Base-by-base conservation (phyloP, 2,888 invertebrate genomes). In the Phytoseiulus persimilis region DNA sequence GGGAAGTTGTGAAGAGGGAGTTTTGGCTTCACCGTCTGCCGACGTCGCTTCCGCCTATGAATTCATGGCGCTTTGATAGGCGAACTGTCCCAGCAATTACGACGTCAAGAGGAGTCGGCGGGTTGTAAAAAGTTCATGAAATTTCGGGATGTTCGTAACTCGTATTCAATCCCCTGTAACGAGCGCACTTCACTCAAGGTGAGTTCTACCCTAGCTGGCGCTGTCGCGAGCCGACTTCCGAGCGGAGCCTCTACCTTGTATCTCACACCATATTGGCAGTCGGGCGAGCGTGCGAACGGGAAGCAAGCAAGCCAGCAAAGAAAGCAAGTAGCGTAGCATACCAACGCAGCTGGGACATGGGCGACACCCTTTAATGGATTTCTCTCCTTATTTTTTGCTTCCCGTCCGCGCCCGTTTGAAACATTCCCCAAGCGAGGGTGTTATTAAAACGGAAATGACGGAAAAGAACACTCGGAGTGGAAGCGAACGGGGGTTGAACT, bases 351-450 rank as follows among this genome's bases (percentile, higher is more conserved):
- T 65, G 65, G 65, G 28, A 65, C 65, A 23, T 65, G 65, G 65
- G 65, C 65, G 65, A 65, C 65, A 65, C 65, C 65, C 65, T 65
- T 65, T 65, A 65, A 65, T 65, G 65, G 65, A 65, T 65, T 65
- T 28, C 65, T 65, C 28, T 65, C 65, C 65, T 65, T 65, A 65
- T 28, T 65, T 65, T 65, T 28, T 28, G 9, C 65, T 65, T 65
- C 65, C 65, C 65, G 5, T 65, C 28, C 28, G 18, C 5, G 28
- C 65, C 65, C 65, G 65, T 65, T 65, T 65, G 65, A 65, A 65
- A 65, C 65, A 65, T 65, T 65, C 65, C 65, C 65, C 65, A 65
- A 65, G 65, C 14, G 18, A 65, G 65, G 5, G 65, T 65, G 65
- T 65, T 65, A 65, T 65, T 65, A 65, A 65, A 65, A 65, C 65